phyloP scores from a whole-genome alignment of 1,140 invertebrate genomes.

The Kradibia gibbosae region DNA sequence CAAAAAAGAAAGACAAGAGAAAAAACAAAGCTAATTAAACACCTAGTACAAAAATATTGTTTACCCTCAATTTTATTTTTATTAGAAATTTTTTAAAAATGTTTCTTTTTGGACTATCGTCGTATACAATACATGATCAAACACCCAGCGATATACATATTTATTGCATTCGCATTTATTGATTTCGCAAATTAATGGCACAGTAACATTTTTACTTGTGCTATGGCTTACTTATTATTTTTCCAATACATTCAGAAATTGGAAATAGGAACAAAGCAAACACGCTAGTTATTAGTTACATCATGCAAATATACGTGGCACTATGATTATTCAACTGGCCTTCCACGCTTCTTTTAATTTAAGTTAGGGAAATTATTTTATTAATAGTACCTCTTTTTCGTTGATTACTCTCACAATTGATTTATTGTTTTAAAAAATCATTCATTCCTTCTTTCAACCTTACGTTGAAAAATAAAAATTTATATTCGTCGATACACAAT shows the following conservation, averaged over 20 bases:
- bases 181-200: constrained; percentile 39
- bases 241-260: constrained; percentile 43
- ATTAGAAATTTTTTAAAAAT: constrained; percentile 29
- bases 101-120: constrained; percentile 24
- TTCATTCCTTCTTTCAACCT: constrained; percentile 38
- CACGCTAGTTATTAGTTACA: constrained; percentile 33
- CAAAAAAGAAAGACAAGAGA: constrained; percentile 21
- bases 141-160: constrained; percentile 40
- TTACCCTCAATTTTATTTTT: constrained; percentile 42
- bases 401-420: constrained; percentile 37
- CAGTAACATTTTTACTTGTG: constrained; percentile 42
- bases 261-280: constrained; percentile 50
- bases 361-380: constrained; percentile 21
- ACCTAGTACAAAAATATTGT: constrained; percentile 23
- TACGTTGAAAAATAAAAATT: constrained; percentile 47
- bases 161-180: constrained; percentile 47
- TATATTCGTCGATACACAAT: constrained; percentile 40
- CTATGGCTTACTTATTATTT: constrained; percentile 43
- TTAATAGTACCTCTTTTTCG: constrained; percentile 36
- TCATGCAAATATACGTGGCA: constrained; percentile 37
- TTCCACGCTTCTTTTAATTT: constrained; percentile 3
- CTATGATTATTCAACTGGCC: constrained; percentile 43
- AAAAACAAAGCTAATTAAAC: constrained; percentile 27
- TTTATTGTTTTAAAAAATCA: constrained; percentile 39
- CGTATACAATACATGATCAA: constrained; percentile 45